Base-by-base conservation (phyloP, 1,140 invertebrate species). In the Caenorhabditis latens region DNA sequence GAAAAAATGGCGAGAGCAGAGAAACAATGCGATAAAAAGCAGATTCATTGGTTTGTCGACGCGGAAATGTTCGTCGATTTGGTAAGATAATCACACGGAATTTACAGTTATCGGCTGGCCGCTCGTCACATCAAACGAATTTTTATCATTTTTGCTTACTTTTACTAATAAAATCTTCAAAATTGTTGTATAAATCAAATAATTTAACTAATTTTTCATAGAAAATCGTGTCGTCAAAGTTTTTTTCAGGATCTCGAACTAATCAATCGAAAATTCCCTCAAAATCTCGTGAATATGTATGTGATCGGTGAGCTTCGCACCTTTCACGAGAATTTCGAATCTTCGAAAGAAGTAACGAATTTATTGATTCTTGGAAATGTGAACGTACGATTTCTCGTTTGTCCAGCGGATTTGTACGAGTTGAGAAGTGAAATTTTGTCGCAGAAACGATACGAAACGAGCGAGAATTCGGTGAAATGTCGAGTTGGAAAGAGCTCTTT, bases 41-140 rank as follows among this genome's bases (percentile, higher is more conserved):
- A 50, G 24, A 19, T 79, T 48, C 71, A 79, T n/a, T 79, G 71
- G 71, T 79, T 79, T 24, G 42, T 53, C 1, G 71, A 79, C 53
- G 46, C 19, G 1, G 71, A 79, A 7, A 79, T n/a, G 19, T 50
- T 79, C n/a, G 13, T 79, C 0, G 53, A 50, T 24, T 50, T 50
- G 46, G 32, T 79, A n/a, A n/a, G 0, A 32, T 32, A 32, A 32
- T 32, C 2, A 32, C 32, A 32, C 32, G 2, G 32, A 32, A 32
- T 1, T 32, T 32, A 32, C 32, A 32, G n/a, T n/a, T n/a, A n/a
- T n/a, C n/a, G 32, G 32, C 32, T 2, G 32, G 32, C 32, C 32
- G 32, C 32, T 32, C 32, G 32, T 32, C 32, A 32, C 32, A 32
- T 32, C 32, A 32, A 32, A 32, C 32, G 32, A 32, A 1, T 32